Percentiles rank a stretch among this genome's conserved stretches.
Conservation (phyloP, 2,888 invertebrate genomes). For the Microchrysa polita region DNA sequence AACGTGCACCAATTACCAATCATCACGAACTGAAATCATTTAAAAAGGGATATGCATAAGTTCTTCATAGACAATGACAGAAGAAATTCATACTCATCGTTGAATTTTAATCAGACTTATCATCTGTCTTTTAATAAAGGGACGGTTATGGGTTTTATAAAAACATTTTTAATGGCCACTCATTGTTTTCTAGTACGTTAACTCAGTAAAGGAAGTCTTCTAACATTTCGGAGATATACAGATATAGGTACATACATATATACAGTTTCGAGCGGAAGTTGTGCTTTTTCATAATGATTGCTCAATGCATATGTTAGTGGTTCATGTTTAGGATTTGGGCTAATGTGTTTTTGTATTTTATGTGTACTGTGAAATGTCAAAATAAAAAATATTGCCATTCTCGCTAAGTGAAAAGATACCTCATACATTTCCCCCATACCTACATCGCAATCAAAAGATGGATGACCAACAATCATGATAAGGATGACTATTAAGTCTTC, state of each 20-base stretch:
- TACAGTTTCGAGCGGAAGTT: background rate
- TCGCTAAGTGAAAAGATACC: too few species aligned
- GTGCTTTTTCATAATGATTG: too few species aligned
- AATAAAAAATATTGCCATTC: too few species aligned
- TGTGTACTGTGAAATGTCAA: too few species aligned
- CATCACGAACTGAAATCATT: too few species aligned
- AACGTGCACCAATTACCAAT: too few species aligned
- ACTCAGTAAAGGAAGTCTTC: background rate
- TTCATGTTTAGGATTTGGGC: background rate
- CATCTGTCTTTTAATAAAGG: conserved; percentile 26
- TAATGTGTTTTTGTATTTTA: too few species aligned
- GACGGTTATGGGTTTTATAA: conserved; percentile 23
- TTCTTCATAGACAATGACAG: conserved; percentile 3
- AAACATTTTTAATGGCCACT: conserved; percentile 24
- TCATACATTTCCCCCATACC: too few species aligned
- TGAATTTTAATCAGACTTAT: background rate
- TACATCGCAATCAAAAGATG: background rate
- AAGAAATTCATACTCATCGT: background rate
- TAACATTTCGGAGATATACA: background rate
- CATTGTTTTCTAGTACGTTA: conserved; percentile 1
- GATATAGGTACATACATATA: background rate
- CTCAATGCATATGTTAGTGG: conserved; percentile 19
- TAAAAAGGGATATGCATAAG: background rate
- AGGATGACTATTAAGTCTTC: background rate
- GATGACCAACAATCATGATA: conserved; percentile 12